These are phyloP conservation scores for Stenotaenia linearis DNA, from an alignment of 2,888 invertebrate species.

Conservation along the genomic window DNA sequence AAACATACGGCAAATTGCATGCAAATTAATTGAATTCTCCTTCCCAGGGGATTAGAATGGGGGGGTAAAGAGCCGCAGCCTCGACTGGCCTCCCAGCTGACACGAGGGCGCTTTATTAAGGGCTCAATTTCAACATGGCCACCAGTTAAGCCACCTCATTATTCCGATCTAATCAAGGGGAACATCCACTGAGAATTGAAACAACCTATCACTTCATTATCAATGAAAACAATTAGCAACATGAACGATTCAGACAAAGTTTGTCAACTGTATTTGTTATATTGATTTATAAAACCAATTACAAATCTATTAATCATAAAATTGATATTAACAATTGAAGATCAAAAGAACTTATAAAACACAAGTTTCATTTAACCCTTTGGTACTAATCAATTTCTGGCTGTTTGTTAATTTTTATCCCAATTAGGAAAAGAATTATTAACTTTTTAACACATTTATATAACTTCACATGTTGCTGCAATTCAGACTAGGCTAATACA, in stretches of 20 bases:
- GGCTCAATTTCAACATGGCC: constrained; percentile 8
- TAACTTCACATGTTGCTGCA: too few species aligned
- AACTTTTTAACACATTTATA: too few species aligned
- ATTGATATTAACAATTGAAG: too few species aligned
- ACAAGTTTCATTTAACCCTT: too few species aligned
- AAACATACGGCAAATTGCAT: constrained; percentile 19
- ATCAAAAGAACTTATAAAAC: too few species aligned
- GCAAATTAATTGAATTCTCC: constrained; percentile 8
- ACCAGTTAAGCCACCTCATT: constrained; percentile 12
- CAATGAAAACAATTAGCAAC: background rate
- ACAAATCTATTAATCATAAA: too few species aligned
- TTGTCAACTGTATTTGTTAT: too few species aligned
- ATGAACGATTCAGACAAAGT: background rate
- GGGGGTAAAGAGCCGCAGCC: constrained; percentile 2
- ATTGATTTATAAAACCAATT: too few species aligned
- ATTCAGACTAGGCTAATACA: too few species aligned
- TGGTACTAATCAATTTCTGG: too few species aligned
- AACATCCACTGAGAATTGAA: background rate
- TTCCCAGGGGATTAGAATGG: background rate
- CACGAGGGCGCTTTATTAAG: constrained; percentile 1
- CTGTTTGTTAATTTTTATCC: too few species aligned
- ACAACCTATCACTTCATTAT: background rate
- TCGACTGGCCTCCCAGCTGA: constrained; percentile 7
- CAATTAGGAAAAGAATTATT: too few species aligned
- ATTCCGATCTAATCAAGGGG: background rate